Evolutionary conservation across 37 sponge, comb jelly and placozoan genomes (phyloP), one percentile per base, ranked within the genome.

Genomic region (Halichondria panicea): DNA sequence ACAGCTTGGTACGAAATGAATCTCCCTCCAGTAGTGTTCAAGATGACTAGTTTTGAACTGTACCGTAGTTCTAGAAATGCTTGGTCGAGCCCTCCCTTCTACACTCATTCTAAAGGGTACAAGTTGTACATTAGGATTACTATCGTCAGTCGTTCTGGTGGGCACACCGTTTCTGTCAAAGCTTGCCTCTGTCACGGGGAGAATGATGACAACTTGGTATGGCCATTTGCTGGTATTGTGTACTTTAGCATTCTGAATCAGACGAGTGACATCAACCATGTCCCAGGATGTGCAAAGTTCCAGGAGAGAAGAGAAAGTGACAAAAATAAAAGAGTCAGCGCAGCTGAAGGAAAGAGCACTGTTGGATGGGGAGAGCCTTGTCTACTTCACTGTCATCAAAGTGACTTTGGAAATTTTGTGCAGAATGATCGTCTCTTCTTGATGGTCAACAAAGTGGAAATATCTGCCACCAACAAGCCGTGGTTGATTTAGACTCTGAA

Each of bases 21-120:
- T 48, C 52, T 48, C 52, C 52, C 52, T 18, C 52, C 52, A 18
- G 52, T 48, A 15, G 52, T 48, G 11, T 48, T 48, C 15, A 48
- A 48, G 52, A 25, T 59, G 28, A 25, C 61, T 8, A 59, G 22
- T 59, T n/a, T 59, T n/a, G 28, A 13, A 22, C 18, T 8, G 27
- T 27, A 59, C 27, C 12, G 61, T 8, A 18, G n/a, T n/a, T n/a
- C n/a, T n/a, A 27, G 56, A 55, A 55, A 7, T 4, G 56, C 22
- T 55, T 59, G 74, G 74, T 38, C 35, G 0, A 60, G 61, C 31
- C 52, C 48, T 24, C 65, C 71, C 13, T 80, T 80, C 62, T 70
- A 80, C 33, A 80, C 50, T 3, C 81, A 80, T 31, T 28, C 71
- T 36, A 0, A 46, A 7, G 81, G 81, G 25, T 80, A 80, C 37